Percentiles rank a stretch among this genome's conserved stretches.
phyloP scores from a whole-genome alignment of 2,888 invertebrate genomes.

The Drosophila prolongata region DNA sequence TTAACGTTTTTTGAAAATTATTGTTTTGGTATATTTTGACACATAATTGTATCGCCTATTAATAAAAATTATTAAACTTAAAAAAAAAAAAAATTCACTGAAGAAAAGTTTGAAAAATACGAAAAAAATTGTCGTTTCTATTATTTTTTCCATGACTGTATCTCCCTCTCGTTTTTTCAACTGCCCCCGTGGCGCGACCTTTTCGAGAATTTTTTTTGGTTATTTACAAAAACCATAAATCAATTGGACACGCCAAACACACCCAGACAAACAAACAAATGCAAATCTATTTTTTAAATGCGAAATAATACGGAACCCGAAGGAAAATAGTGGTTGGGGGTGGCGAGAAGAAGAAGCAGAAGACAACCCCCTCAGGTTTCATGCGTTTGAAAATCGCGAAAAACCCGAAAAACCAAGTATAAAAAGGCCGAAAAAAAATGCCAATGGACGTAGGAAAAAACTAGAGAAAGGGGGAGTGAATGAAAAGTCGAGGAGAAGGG shows the following conservation, averaged over 20 bases:
- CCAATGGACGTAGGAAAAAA: too few species aligned
- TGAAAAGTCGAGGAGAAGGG: slow-evolving; percentile 37
- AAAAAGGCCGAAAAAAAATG: slow-evolving; percentile 20
- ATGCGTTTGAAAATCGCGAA: slow-evolving; percentile 71
- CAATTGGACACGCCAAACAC: slow-evolving; percentile 83
- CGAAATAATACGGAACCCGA: slow-evolving; percentile 81
- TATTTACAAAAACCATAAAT: slow-evolving; percentile 84
- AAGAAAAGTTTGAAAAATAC: too few species aligned
- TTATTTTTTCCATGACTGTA: too few species aligned
- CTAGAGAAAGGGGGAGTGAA: neutral
- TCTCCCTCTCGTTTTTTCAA: neutral
- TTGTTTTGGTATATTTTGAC: too few species aligned
- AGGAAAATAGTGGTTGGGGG: slow-evolving; percentile 6
- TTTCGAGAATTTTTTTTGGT: slow-evolving; percentile 62
- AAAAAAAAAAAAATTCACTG: too few species aligned
- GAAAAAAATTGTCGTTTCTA: too few species aligned
- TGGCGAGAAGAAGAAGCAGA: slow-evolving; percentile 14
- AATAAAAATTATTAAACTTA: too few species aligned
- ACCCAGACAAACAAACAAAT: slow-evolving; percentile 61
- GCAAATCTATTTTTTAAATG: slow-evolving; percentile 85
- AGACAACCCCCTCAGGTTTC: slow-evolving; percentile 61
- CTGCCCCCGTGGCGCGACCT: slow-evolving; percentile 66
- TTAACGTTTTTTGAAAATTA: too few species aligned
- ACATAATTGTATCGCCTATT: too few species aligned
- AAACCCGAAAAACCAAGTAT: slow-evolving; percentile 37